Evolutionary conservation across 2,797 vertebrate genomes (phyloP), one percentile per base, ranked within the genome.

Genomic region (Kryptopterus vitreolus): DNA sequence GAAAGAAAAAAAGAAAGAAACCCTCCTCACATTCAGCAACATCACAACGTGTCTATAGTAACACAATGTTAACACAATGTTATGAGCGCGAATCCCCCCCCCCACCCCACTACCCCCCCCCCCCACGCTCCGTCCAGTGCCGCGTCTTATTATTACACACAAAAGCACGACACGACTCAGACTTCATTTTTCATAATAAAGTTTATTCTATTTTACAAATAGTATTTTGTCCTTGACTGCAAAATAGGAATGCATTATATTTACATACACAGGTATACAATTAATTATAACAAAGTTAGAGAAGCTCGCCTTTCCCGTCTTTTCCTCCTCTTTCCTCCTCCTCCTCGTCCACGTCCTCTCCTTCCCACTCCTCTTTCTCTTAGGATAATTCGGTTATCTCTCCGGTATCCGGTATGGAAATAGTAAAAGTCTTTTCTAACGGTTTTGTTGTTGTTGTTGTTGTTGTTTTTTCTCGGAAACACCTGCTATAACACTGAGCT

Each of bases 141-240:
- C n/a, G n/a, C n/a, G n/a, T n/a, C n/a, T n/a, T n/a, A n/a, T n/a
- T n/a, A 3, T 7, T 12, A n/a, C 58, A 22, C n/a, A 9, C 75
- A 31, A 2, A 66, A 12, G 16, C 57, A 15, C 3, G 26, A 57
- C 50, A 52, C 59, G 59, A 43, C 2, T 7, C 38, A 2, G 0
- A 43, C 38, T 43, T 43, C 92, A 93, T 93, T 92, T 98, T 97
- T 97, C 95, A 95, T 97, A 99, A 99, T 99, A 99, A 99, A 99
- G 96, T 99, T 99, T 99, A 98, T 98, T 99, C 96, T 99, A 99
- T 99, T 97, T 98, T 99, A 99, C 97, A 99, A 99, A 99, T 99
- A 99, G 92, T 90, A 95, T 95, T 96, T 97, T 97, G 94, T 98
- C 98, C 95, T 99, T 95, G 96, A 98, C 97, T 99, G 98, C 96